A percentile compares a stretch with the other conserved stretches of the same genome.
Evolutionary conservation across 2,888 invertebrate genomes (phyloP).

Genomic region (Tipula vernalis): DNA sequence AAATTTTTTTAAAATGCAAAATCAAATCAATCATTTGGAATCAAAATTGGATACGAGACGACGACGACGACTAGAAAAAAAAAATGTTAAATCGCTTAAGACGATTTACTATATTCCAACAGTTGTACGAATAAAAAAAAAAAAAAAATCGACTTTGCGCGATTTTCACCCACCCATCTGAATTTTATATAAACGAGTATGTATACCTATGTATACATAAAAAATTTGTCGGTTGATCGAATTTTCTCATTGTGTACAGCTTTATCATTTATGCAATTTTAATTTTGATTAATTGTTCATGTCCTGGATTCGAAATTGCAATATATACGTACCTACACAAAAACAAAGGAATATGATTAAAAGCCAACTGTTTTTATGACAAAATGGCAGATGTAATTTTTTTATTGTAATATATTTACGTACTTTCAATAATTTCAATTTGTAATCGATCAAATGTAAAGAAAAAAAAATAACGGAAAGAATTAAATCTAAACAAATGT

Average conservation of each 20-base stretch:
- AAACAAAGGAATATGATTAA: not conserved
- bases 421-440: not conserved
- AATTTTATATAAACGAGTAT: not conserved
- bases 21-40: not conserved
- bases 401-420: not conserved
- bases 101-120: not conserved
- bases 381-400: not conserved
- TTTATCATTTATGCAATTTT: not conserved
- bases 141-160: not conserved
- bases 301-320: not conserved
- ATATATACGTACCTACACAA: not conserved
- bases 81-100: not conserved
- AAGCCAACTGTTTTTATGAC: not conserved
- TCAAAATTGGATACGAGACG: not conserved
- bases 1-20: not conserved
- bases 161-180: not conserved
- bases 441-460: not conserved
- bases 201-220: not conserved
- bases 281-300: not conserved
- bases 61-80: not conserved
- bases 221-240: not conserved
- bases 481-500: not conserved
- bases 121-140: not conserved
- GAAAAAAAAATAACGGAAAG: not conserved
- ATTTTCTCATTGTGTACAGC: not conserved